Percentiles rank a stretch among this genome's conserved stretches.
These are phyloP conservation scores for Brotula barbata DNA, from an alignment of 2,797 vertebrate genomes.

Conservation along the genomic window DNA sequence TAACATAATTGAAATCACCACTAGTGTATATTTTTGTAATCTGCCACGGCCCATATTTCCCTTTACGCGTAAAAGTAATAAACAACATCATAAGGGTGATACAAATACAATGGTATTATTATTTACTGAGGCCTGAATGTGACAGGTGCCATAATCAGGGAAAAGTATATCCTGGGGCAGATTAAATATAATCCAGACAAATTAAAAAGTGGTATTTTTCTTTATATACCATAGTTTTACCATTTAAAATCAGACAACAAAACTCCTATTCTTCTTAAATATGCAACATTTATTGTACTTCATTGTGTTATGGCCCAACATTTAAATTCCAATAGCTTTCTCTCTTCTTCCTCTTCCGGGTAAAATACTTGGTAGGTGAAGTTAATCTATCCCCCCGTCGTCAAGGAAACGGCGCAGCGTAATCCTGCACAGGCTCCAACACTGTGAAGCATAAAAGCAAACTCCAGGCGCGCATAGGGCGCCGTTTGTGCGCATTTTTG, in stretches of 20 bases:
- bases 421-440: constrained; percentile 58
- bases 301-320: background rate
- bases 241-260: background rate
- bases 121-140: too few relatives aligned
- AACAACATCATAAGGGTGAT: background rate
- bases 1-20: background rate
- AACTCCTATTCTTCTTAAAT: background rate
- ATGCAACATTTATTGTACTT: constrained; percentile 2
- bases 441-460: constrained; percentile 29
- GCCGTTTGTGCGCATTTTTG: background rate
- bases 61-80: background rate
- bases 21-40: background rate
- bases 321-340: constrained; percentile 25
- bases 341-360: constrained; percentile 55
- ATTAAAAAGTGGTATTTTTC: too few relatives aligned
- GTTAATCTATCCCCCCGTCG: constrained; percentile 70
- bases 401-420: constrained; percentile 70
- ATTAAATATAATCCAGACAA: too few relatives aligned
- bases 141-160: too few relatives aligned
- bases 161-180: too few relatives aligned
- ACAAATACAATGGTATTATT: too few relatives aligned
- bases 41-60: background rate
- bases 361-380: constrained; percentile 61
- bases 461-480: constrained; percentile 21
- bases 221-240: background rate